Conservation (phyloP, 2,888 invertebrate species). For the Microctonus brassicae region DNA sequence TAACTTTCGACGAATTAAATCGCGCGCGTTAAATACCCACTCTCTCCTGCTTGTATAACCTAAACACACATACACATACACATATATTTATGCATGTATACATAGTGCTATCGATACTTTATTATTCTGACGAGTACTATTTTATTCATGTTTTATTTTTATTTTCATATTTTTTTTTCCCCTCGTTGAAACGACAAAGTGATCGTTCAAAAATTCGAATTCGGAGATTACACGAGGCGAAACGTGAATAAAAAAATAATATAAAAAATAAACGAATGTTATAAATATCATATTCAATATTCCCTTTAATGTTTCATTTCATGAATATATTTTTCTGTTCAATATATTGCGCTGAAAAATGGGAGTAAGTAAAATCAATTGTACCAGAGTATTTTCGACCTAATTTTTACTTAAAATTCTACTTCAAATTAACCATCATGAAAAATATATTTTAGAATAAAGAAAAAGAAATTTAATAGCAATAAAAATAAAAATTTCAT, state of each 20-base stretch:
- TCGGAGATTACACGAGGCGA: conserved; percentile 28
- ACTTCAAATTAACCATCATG: no score
- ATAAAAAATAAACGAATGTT: neutral
- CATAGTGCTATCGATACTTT: conserved; percentile 16
- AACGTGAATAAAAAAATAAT: neutral
- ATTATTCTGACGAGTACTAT: conserved; percentile 20
- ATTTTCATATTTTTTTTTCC: neutral
- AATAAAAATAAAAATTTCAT: no score
- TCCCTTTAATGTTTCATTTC: conserved; percentile 20
- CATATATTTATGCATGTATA: neutral
- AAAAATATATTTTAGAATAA: neutral
- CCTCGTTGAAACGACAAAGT: neutral
- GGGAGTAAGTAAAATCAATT: neutral
- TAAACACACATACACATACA: no score
- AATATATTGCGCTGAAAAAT: neutral
- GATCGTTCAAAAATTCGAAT: conserved; percentile 28
- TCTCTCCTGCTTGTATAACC: no score
- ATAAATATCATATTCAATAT: conserved; percentile 8
- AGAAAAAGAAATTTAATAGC: no score
- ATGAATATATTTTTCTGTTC: neutral
- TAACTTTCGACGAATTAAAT: conserved; percentile 31
- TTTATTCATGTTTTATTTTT: conserved; percentile 3
- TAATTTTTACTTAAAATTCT: no score
- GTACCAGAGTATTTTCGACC: conserved; percentile 5
- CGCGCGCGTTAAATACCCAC: conserved; percentile 20